phyloP scores from a whole-genome alignment of 2,888 invertebrate genomes.

The Oeneis ivallda region DNA sequence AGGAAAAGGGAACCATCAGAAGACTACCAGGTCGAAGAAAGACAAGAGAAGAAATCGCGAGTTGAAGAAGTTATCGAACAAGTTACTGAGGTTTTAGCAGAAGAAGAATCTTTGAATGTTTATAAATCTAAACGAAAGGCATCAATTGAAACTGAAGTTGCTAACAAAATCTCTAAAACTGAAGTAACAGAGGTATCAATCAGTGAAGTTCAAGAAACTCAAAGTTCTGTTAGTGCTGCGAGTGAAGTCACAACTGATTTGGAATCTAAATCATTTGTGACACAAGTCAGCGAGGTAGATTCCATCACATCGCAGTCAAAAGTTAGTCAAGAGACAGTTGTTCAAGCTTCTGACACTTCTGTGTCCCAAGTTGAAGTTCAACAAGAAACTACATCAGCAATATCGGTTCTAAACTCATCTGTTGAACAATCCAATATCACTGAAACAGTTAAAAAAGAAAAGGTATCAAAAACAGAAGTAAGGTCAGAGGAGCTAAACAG shows the following conservation, averaged over 20 bases:
- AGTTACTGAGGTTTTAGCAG: slow-evolving; percentile 45
- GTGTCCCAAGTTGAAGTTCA: slow-evolving; percentile 37
- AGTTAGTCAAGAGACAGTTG: slow-evolving; percentile 46
- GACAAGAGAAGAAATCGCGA: slow-evolving; percentile 47
- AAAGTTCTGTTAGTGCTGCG: slow-evolving; percentile 48
- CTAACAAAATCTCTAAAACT: slow-evolving; percentile 64
- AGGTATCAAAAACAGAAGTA: slow-evolving; percentile 10
- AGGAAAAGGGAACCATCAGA: slow-evolving; percentile 61
- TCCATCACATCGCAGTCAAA: slow-evolving; percentile 53
- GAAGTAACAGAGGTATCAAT: slow-evolving; percentile 59
- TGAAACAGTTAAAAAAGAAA: slow-evolving; percentile 8
- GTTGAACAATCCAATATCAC: slow-evolving; percentile 21
- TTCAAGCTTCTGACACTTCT: slow-evolving; percentile 33
- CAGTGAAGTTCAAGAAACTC: slow-evolving; percentile 57
- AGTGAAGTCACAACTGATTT: slow-evolving; percentile 61
- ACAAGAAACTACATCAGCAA: slow-evolving; percentile 26
- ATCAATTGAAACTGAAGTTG: slow-evolving; percentile 62
- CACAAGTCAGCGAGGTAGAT: slow-evolving; percentile 52
- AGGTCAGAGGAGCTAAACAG: slow-evolving; percentile 20
- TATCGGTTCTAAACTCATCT: slow-evolving; percentile 25
- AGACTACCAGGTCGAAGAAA: slow-evolving; percentile 47
- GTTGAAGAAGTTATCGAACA: slow-evolving; percentile 41
- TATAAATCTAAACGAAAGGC: slow-evolving; percentile 67
- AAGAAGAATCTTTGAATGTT: slow-evolving; percentile 56
- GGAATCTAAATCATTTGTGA: slow-evolving; percentile 63